A percentile compares a stretch with the other conserved stretches of the same genome.
Conservation (phyloP, 2,888 invertebrate genomes). For the Colletes collaris region DNA sequence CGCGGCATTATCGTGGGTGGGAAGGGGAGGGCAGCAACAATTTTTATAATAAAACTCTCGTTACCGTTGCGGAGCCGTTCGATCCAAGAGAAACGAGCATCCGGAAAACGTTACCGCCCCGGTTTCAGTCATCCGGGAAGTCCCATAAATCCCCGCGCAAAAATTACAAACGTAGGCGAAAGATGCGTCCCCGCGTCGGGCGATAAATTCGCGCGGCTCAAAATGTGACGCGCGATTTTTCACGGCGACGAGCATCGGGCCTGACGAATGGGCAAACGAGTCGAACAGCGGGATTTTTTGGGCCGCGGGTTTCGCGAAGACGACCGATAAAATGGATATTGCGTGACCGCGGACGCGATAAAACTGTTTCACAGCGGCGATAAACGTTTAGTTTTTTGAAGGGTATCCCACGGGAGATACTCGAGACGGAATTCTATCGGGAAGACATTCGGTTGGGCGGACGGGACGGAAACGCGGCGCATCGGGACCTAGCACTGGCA, state of each 20-base stretch:
- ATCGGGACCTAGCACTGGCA: background rate
- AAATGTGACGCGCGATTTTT: conserved; percentile 48
- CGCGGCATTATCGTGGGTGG: no score
- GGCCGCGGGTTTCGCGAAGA: background rate
- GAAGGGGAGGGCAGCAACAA: no score
- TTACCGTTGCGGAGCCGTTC: background rate
- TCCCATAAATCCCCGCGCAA: conserved; percentile 32
- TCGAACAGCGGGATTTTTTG: background rate
- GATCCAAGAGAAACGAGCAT: background rate
- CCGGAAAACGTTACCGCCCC: conserved; percentile 20
- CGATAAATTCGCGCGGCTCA: conserved; percentile 44
- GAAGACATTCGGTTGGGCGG: conserved; percentile 36
- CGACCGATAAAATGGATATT: conserved; percentile 33
- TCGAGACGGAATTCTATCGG: conserved; percentile 21
- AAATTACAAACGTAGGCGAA: conserved; percentile 46
- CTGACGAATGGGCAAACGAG: conserved; percentile 13
- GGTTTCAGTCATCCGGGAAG: background rate
- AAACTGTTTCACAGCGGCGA: conserved; percentile 59
- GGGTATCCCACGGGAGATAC: background rate
- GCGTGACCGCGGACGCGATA: conserved; percentile 27
- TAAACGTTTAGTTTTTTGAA: conserved; percentile 50
- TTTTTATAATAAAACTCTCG: no score
- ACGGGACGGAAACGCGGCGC: background rate
- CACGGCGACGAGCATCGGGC: background rate
- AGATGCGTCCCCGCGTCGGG: conserved; percentile 13